These are phyloP conservation scores for Pyrgus malvae DNA, from an alignment of 2,888 invertebrate species.

Conservation along the genomic window DNA sequence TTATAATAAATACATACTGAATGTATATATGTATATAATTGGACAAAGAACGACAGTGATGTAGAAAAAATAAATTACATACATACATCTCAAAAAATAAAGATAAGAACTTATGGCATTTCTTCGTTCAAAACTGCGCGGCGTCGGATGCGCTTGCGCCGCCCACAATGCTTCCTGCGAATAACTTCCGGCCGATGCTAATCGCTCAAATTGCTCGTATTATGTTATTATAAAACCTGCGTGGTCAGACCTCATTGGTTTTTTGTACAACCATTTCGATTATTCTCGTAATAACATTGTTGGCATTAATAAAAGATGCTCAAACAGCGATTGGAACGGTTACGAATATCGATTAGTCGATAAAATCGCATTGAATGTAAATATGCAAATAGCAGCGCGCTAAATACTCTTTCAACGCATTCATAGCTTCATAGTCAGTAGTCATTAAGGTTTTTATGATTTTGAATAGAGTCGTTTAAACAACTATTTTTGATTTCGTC, in stretches of 20 bases:
- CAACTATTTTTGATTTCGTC: no score
- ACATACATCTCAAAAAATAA: background rate
- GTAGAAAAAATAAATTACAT: background rate
- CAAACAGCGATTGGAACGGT: conserved; percentile 20
- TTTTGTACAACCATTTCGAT: conserved; percentile 48
- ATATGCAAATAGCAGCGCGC: conserved; percentile 16
- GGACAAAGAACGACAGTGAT: no score
- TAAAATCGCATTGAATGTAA: conserved; percentile 13
- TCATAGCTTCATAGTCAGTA: background rate
- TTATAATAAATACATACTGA: no score
- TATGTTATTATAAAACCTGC: conserved; percentile 67
- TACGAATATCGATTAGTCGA: conserved; percentile 16
- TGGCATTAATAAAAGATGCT: conserved; percentile 21
- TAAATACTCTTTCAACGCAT: conserved; percentile 1
- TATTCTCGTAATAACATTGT: conserved; percentile 35
- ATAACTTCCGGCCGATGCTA: conserved; percentile 64
- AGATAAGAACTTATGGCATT: background rate
- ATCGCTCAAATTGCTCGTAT: conserved; percentile 51
- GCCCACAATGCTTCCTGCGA: conserved; percentile 69
- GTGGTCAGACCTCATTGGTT: conserved; percentile 66
- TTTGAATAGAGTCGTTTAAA: background rate
- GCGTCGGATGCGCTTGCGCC: conserved; percentile 57
- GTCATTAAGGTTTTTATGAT: background rate
- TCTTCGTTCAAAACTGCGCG: background rate
- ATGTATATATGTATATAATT: no score